These are phyloP conservation scores for Oryzias curvinotus DNA, from an alignment of 2,113 vertebrate species.

Conservation along the genomic window DNA sequence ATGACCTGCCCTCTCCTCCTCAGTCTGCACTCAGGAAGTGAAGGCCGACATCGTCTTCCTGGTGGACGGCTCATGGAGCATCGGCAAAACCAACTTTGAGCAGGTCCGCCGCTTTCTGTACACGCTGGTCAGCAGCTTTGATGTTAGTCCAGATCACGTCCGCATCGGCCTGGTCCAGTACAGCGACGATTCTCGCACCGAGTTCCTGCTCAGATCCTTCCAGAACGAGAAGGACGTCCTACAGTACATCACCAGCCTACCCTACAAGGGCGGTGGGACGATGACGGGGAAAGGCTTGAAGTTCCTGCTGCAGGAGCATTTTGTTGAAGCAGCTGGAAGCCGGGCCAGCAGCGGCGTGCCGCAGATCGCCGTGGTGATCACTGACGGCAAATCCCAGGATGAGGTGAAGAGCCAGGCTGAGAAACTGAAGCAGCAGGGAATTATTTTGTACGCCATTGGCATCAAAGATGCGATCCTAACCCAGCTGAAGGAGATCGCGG, in stretches of 20 bases:
- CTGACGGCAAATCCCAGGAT: constrained; percentile 65
- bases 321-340: constrained; percentile 83
- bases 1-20: constrained; percentile 65
- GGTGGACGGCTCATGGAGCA: constrained; percentile 90
- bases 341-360: constrained; percentile 69
- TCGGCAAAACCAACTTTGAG: constrained; percentile 85
- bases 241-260: constrained; percentile 77
- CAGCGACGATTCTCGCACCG: constrained; percentile 81
- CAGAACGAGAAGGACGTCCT: constrained; percentile 76
- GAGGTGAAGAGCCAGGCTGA: constrained; percentile 67
- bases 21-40: constrained; percentile 84
- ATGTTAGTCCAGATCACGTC: constrained; percentile 79
- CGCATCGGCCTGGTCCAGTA: constrained; percentile 88
- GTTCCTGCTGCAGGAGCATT: constrained; percentile 81
- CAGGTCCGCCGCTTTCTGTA: constrained; percentile 85
- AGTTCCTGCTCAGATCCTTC: constrained; percentile 86
- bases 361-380: constrained; percentile 66
- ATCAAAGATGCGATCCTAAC: constrained; percentile 79
- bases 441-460: constrained; percentile 83
- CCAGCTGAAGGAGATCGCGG: constrained; percentile 74
- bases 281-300: constrained; percentile 83
- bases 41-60: constrained; percentile 92
- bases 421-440: constrained; percentile 68
- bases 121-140: constrained; percentile 84
- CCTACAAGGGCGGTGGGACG: constrained; percentile 81